Evolutionary conservation across 2,888 invertebrate species (phyloP).

Genomic region (Ischnus inquisitorius): DNA sequence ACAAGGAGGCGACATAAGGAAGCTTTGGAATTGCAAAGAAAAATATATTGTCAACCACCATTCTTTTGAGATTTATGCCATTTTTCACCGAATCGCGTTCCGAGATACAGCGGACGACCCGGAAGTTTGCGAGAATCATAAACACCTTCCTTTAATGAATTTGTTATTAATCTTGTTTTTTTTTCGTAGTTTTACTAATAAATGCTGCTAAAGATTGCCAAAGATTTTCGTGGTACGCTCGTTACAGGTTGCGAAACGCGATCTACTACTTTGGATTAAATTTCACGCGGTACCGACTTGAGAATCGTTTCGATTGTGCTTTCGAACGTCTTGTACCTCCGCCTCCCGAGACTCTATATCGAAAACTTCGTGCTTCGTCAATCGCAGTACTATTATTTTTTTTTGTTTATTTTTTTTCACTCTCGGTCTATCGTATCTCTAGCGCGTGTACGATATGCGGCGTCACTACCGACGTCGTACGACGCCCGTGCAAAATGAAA

Average conservation of each 20-base stretch:
- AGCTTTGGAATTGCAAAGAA: no score
- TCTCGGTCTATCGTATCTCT: constrained; percentile 24
- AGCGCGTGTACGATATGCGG: background rate
- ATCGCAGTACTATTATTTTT: background rate
- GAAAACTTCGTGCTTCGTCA: constrained; percentile 29
- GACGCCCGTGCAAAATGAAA: constrained; percentile 50
- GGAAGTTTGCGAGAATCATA: background rate
- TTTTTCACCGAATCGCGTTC: no score
- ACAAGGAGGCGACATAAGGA: no score
- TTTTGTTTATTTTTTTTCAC: constrained; percentile 23
- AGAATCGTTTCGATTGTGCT: constrained; percentile 60
- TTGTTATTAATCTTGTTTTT: constrained; percentile 14
- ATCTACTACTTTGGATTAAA: constrained; percentile 52
- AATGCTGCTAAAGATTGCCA: constrained; percentile 43
- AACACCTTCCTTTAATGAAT: background rate
- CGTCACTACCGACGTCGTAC: constrained; percentile 22
- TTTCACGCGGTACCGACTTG: constrained; percentile 33
- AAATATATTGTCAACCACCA: no score
- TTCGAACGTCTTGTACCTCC: constrained; percentile 45
- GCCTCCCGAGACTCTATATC: constrained; percentile 21
- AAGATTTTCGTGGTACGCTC: constrained; percentile 57
- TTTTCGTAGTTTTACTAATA: constrained; percentile 18
- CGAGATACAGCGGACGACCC: background rate
- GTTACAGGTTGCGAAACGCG: constrained; percentile 31
- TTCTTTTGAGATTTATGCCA: no score